Base-by-base conservation (phyloP, 2,113 vertebrate species). In the Mobula birostris region DNA sequence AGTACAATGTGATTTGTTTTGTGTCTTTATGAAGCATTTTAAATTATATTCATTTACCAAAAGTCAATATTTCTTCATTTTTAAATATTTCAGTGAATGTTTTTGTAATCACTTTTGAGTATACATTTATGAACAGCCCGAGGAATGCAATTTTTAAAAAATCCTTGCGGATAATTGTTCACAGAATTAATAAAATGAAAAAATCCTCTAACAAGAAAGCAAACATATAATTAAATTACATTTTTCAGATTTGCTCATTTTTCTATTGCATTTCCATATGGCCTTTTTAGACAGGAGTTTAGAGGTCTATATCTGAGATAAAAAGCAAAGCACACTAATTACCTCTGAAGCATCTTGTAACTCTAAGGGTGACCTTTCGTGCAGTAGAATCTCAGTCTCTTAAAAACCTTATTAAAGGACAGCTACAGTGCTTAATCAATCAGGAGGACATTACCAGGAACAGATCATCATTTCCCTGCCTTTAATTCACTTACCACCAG, bases 331-430 rank as follows among this genome's bases (percentile, higher is more conserved):
- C 91, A 74, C 85, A 74, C 91, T 93, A 93, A 93, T 93, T 93
- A 93, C 68, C 66, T 66, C 15, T 93, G 91, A 74, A 72, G 66
- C 90, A 40, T 93, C 36, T 74, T 74, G 90, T 93, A 93, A 74
- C 68, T 66, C 88, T 48, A 70, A 24, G 11, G 61, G 40, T 93
- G 91, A 93, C 91, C 91, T 93, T 93, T 93, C 66, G 21, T 48
- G 40, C 91, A 93, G 90, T 74, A 40, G 36, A 36, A 93, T 93
- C 66, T 56, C 74, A 32, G 72, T 74, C 91, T 74, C 91, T 93
- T 93, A 93, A 93, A 93, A 93, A 36, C 91, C 91, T 76, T 93
- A 93, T 93, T 93, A 93, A 93, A 93, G 91, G 91, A 48, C 68
- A 93, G 21, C 66, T 40, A 72, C 91, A 24, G 68, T 19, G 36